Percentiles rank a stretch among this genome's conserved stretches.
Evolutionary conservation across 2,888 invertebrate genomes (phyloP).

Genomic region (Archips xylosteana): DNA sequence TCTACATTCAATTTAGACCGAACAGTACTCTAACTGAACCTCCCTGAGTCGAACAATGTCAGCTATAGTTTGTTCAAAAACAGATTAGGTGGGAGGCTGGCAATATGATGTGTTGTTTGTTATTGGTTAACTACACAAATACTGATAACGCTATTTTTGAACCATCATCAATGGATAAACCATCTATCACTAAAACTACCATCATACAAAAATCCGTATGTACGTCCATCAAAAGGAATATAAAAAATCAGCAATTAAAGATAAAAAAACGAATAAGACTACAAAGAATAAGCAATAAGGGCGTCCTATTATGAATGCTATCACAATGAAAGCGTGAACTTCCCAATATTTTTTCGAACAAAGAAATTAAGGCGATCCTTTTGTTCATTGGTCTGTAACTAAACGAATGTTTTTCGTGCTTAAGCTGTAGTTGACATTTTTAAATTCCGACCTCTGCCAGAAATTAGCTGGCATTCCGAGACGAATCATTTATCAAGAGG

Average conservation of each 20-base stretch:
- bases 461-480: conserved; percentile 71
- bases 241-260: not conserved
- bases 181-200: too few species aligned
- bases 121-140: too few species aligned
- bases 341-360: conserved; percentile 23
- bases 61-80: too few species aligned
- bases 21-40: too few species aligned
- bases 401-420: conserved; percentile 30
- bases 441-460: conserved; percentile 47
- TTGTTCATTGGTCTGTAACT: conserved; percentile 45
- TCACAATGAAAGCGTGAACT: conserved; percentile 20
- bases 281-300: conserved; percentile 2
- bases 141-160: too few species aligned
- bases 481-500: conserved; percentile 72
- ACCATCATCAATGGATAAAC: too few species aligned
- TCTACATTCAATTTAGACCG: too few species aligned
- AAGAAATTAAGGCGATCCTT: conserved; percentile 47
- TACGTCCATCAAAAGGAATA: not conserved
- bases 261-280: not conserved
- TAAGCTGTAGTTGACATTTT: conserved; percentile 35
- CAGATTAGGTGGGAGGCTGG: too few species aligned
- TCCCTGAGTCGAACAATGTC: too few species aligned
- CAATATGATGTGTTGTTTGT: too few species aligned
- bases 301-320: conserved; percentile 5
- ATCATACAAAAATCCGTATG: not conserved